Percentiles rank a stretch among this genome's conserved stretches.
These are phyloP conservation scores for Helobdella robusta DNA, from an alignment of 2,888 invertebrate genomes.

Conservation along the genomic window DNA sequence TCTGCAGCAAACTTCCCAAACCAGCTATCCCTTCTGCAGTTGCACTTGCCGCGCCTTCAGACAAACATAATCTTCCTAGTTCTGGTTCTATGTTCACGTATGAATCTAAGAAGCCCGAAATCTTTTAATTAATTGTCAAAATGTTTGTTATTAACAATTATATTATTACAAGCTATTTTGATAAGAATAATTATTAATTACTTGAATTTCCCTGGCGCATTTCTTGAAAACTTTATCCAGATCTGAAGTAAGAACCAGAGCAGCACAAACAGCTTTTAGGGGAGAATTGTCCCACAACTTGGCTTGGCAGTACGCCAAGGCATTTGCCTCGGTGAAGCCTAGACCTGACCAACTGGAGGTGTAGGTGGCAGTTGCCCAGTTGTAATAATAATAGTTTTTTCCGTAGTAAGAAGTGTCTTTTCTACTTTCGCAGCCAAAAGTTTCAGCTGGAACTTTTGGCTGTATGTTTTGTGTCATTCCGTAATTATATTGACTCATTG, in stretches of 20 bases:
- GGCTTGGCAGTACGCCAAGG: neutral
- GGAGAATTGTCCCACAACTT: conserved; percentile 16
- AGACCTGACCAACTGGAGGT: neutral
- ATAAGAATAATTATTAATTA: neutral
- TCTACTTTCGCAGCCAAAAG: neutral
- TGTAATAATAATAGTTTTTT: conserved; percentile 5
- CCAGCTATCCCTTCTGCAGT: conserved; percentile 1
- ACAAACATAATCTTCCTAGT: conserved; percentile 13
- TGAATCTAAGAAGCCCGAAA: conserved; percentile 10
- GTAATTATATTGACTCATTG: neutral
- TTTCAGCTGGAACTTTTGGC: conserved; percentile 11
- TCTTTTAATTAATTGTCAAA: neutral
- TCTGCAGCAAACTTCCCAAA: neutral
- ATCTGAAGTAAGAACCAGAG: neutral
- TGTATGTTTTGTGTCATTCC: conserved; percentile 9
- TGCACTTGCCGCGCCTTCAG: neutral
- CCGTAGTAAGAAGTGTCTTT: conserved; percentile 1
- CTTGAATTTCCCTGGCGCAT: conserved; percentile 21
- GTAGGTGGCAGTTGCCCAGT: neutral
- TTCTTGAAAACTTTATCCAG: neutral
- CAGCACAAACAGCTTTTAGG: conserved; percentile 14
- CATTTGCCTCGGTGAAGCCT: conserved; percentile 18
- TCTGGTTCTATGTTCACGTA: conserved; percentile 21
- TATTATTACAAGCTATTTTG: neutral
- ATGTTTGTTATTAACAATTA: neutral